Base-by-base conservation (phyloP, 2,888 invertebrate species). In the Hirtodrosophila cameraria region DNA sequence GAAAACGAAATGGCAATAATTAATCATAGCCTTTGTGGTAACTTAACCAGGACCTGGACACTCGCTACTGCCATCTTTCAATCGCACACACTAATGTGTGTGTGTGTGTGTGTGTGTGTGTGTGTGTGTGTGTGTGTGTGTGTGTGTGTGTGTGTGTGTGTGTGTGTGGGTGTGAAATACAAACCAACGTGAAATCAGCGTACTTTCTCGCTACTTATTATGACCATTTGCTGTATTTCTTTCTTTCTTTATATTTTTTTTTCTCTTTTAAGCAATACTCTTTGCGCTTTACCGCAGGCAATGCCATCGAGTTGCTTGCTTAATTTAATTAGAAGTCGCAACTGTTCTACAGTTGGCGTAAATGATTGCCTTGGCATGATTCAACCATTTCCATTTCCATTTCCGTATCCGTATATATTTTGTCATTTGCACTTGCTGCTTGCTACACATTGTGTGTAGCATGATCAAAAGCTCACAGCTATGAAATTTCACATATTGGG, bases 271-370 rank as follows among this genome's bases (percentile, higher is more conserved):
- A 31, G 41, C 53, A 36, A 41, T 66, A 60, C 35, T 31, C 46
- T 49, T 45, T 45, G 23, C 18, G 16, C 41, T 46, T 6, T 12
- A 33, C 41, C 27, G 12, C 27, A 15, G 52, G 52, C 43, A 25
- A 27, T 16, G 27, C 27, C 35, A 28, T 50, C 28, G 23, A 45
- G 38, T 36, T 54, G 61, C 41, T 59, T 59, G 68, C 52, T 72
- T 81, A 81, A 79, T 80, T 83, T 83, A 86, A 86, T 83, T 83
- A 83, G 67, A 86, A 79, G 45, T 65, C 74, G 55, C 75, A 62
- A 62, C 67, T 61, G 70, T 60, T 58, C 64, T 58, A 67, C 63
- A 69, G 66, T 61, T 84, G 67, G 75, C 78, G 78, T 84, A 66
- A 82, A 75, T 86, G 84, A 82, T 86, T 83, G 73, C 65, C 49